Evolutionary conservation across 1,140 invertebrate species (phyloP).

Genomic region (Drosophila miranda): DNA sequence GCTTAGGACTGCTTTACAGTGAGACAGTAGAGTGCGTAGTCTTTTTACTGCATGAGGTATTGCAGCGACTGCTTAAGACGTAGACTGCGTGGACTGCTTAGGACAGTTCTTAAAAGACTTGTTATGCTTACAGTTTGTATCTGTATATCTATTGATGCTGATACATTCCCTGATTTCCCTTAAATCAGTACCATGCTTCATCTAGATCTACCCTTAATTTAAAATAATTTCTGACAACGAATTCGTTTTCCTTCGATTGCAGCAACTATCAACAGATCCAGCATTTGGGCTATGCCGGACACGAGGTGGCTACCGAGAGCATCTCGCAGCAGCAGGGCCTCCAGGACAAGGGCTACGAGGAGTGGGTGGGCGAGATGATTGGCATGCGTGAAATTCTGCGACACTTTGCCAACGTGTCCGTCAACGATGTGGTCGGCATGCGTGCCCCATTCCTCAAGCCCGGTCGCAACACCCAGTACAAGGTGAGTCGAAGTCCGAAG

Average conservation of each 20-base stretch:
- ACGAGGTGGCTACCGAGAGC: conserved; percentile 96
- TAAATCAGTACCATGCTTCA: no score
- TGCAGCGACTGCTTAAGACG: no score
- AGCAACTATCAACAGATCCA: conserved; percentile 97
- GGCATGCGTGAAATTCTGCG: conserved; percentile 94
- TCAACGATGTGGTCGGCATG: conserved; percentile 92
- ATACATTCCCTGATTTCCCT: no score
- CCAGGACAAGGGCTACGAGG: conserved; percentile 94
- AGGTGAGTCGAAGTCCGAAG: conserved; percentile 84
- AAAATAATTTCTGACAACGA: no score
- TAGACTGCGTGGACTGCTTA: no score
- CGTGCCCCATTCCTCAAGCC: conserved; percentile 95
- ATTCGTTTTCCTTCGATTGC: conserved; percentile 48
- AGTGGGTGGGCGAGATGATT: conserved; percentile 96
- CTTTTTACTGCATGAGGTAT: no score
- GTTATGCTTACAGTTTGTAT: no score
- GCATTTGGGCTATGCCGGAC: conserved; percentile 92
- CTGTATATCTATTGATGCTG: no score
- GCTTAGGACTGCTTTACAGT: no score
- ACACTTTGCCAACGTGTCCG: conserved; percentile 92
- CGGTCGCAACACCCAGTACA: conserved; percentile 95
- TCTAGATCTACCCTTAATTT: no score
- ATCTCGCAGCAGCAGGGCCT: conserved; percentile 92
- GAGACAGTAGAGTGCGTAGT: no score
- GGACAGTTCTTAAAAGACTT: no score